Evolutionary conservation across 2,113 vertebrate species (phyloP).

Genomic region (Stictonetta naevosa): DNA sequence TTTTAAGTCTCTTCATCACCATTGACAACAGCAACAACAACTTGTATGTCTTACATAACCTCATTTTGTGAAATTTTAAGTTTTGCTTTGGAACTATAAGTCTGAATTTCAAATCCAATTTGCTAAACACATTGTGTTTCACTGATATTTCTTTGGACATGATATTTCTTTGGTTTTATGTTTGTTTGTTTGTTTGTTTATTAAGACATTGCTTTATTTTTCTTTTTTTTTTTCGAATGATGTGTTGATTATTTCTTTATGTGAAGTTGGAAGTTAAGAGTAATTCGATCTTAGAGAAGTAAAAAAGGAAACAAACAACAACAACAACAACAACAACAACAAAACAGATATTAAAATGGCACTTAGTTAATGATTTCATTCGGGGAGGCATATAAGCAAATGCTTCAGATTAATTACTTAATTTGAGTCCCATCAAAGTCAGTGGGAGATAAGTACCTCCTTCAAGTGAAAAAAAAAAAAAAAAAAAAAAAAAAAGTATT

Average conservation of each 20-base stretch:
- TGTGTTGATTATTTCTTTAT: neutral
- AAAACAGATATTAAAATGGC: neutral
- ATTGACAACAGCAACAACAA: neutral
- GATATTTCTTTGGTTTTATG: too few species aligned
- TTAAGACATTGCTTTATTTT: too few species aligned
- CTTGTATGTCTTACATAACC: neutral
- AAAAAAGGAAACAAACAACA: neutral
- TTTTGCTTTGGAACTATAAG: neutral
- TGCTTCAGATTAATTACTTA: slow-evolving; percentile 12
- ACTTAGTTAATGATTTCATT: neutral
- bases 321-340: neutral
- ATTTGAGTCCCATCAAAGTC: neutral
- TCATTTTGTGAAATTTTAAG: neutral
- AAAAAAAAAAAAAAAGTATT: neutral
- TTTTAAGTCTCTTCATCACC: neutral
- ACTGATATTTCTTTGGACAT: too few species aligned
- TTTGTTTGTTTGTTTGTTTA: too few species aligned
- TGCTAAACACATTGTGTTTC: neutral
- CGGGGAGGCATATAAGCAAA: neutral
- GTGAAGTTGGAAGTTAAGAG: neutral
- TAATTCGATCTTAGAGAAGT: neutral
- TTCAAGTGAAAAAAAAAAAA: neutral
- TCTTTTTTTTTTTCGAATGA: neutral
- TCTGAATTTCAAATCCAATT: neutral
- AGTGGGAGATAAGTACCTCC: neutral